phyloP scores from a whole-genome alignment of 2,888 invertebrate species.

The Neria commutata region DNA sequence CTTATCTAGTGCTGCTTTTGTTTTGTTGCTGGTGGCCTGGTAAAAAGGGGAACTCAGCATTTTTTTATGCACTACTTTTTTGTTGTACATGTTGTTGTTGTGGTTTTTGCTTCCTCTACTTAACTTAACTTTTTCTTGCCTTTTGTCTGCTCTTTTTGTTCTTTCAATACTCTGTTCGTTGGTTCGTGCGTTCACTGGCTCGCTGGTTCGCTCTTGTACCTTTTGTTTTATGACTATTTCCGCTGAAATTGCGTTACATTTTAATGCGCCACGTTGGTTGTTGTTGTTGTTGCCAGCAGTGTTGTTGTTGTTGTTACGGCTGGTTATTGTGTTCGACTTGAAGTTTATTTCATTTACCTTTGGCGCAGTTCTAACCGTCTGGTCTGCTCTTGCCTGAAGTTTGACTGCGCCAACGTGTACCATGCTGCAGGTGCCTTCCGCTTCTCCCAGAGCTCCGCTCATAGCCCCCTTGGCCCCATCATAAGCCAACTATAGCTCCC shows the following conservation, averaged over 20 bases:
- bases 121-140: background rate
- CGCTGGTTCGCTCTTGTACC: too few species aligned
- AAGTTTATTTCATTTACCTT: constrained; percentile 8
- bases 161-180: too few species aligned
- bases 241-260: constrained; percentile 10
- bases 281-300: background rate
- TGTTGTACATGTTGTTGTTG: too few species aligned
- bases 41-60: background rate
- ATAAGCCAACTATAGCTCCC: background rate
- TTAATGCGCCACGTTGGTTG: too few species aligned
- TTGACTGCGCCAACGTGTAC: background rate
- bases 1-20: too few species aligned
- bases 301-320: background rate
- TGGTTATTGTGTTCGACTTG: background rate
- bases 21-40: background rate
- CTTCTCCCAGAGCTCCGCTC: too few species aligned
- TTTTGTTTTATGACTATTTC: constrained; percentile 5
- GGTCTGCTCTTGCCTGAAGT: background rate
- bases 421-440: too few species aligned
- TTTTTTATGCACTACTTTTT: background rate
- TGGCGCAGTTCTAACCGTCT: background rate
- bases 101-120: too few species aligned
- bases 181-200: too few species aligned
- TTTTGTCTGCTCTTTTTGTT: too few species aligned
- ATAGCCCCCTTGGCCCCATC: too few species aligned